These are phyloP conservation scores for Diachasma alloeum DNA, from an alignment of 1,140 invertebrate species.

Conservation along the genomic window DNA sequence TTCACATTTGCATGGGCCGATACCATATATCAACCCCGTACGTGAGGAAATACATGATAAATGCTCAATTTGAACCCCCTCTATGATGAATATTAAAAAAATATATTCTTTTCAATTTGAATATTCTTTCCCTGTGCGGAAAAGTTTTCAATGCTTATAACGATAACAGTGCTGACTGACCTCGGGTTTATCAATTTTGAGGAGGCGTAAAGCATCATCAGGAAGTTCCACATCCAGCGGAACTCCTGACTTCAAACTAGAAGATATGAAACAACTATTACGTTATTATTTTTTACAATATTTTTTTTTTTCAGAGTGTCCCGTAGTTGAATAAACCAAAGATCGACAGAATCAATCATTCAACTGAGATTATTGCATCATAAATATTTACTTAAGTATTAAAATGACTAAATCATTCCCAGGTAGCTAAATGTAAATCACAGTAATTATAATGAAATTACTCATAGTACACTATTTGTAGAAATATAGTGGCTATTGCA, in stretches of 20 bases:
- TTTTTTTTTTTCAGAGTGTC: conserved; percentile 38
- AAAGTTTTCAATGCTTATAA: background rate
- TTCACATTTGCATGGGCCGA: too few species aligned
- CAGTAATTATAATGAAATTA: background rate
- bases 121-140: too few species aligned
- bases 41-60: too few species aligned
- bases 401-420: background rate
- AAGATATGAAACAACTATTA: background rate
- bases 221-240: background rate
- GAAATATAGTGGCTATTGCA: too few species aligned
- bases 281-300: background rate
- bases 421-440: background rate
- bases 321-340: conserved; percentile 22
- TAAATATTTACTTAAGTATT: background rate
- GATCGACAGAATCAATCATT: background rate
- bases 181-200: background rate
- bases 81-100: too few species aligned
- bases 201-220: background rate
- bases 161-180: background rate
- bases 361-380: background rate
- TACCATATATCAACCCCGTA: too few species aligned
- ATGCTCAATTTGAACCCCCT: too few species aligned
- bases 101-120: too few species aligned
- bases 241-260: background rate
- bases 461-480: background rate